phyloP scores from a whole-genome alignment of 2,113 vertebrate genomes.

The Chaenogobius annularis region DNA sequence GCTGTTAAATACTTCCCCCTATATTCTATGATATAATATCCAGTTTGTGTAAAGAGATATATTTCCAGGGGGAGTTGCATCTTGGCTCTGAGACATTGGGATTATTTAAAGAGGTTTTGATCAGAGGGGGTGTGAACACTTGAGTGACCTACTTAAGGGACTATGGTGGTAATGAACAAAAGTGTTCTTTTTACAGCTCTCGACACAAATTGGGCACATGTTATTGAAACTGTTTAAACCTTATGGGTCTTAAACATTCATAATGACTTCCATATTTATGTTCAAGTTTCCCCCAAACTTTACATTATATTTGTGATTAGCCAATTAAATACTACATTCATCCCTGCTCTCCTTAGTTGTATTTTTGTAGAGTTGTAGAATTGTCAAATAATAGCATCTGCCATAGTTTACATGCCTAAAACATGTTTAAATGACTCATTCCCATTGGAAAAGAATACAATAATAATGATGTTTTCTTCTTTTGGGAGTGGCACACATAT shows the following conservation, averaged over 20 bases:
- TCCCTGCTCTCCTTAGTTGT: background rate
- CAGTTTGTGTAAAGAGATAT: slow-evolving; percentile 3
- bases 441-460: background rate
- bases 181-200: background rate
- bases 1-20: background rate
- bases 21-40: slow-evolving; percentile 23
- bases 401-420: background rate
- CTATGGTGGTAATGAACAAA: background rate
- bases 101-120: slow-evolving; percentile 29
- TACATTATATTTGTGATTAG: too few relatives aligned
- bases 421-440: too few relatives aligned
- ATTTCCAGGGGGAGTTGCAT: slow-evolving; percentile 14
- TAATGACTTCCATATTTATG: background rate
- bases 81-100: slow-evolving; percentile 11
- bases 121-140: slow-evolving; percentile 9
- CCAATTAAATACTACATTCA: background rate
- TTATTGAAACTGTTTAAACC: background rate
- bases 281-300: background rate
- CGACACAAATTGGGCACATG: background rate
- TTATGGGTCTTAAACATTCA: background rate
- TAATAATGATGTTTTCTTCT: background rate
- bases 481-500: too few relatives aligned
- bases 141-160: background rate
- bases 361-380: background rate
- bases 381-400: background rate